A percentile compares a stretch with the other conserved stretches of the same genome.
Conservation (phyloP, 2,113 vertebrate species). For the Acrocephalus kingi region DNA sequence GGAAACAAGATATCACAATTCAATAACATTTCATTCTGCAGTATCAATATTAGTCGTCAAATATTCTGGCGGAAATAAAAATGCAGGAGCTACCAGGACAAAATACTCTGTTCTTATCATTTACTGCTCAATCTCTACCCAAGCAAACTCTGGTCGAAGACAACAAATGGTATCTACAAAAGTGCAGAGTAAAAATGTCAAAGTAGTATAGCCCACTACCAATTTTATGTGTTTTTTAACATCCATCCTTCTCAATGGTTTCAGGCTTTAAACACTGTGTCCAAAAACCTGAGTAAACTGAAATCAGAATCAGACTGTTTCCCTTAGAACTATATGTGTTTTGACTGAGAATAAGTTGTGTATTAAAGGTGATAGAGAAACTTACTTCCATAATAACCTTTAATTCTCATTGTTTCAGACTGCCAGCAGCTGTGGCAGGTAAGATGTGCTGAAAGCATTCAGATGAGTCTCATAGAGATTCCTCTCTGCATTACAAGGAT, state of each 20-base stretch:
- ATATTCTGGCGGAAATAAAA: neutral
- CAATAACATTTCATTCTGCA: neutral
- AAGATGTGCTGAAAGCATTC: neutral
- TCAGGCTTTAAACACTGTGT: neutral
- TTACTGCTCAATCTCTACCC: neutral
- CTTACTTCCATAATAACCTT: slow-evolving; percentile 21
- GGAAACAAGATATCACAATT: slow-evolving; percentile 2
- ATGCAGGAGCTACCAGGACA: neutral
- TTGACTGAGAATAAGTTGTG: neutral
- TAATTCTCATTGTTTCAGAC: neutral
- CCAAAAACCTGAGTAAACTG: neutral
- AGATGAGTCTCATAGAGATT: neutral
- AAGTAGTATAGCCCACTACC: neutral
- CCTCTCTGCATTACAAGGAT: neutral
- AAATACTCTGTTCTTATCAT: neutral
- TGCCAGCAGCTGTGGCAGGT: neutral
- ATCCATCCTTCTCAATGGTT: neutral
- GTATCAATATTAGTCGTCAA: neutral
- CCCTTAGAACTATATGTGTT: neutral
- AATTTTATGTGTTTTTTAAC: neutral
- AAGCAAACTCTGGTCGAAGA: neutral
- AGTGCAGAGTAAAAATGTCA: neutral
- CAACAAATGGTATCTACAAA: neutral
- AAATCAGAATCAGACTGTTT: neutral
- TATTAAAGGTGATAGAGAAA: neutral